Evolutionary conservation across 2,113 vertebrate genomes (phyloP).

Genomic region (Psilopsiagon aurifrons): DNA sequence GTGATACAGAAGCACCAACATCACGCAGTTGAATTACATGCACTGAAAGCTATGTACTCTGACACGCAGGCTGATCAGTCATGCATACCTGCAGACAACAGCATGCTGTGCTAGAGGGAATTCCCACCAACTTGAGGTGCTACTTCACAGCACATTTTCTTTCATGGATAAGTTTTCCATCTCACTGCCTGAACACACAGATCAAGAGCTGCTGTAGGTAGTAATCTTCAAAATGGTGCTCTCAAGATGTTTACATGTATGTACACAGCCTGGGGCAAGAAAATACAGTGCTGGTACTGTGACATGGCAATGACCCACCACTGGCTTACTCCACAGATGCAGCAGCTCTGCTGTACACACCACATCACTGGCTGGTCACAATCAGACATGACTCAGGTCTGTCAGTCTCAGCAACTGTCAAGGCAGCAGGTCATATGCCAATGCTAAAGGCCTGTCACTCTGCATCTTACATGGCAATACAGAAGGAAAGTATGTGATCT

Average conservation of each 20-base stretch:
- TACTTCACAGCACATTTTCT: background rate
- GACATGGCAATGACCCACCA: background rate
- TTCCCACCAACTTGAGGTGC: background rate
- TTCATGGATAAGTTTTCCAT: background rate
- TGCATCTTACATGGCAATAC: background rate
- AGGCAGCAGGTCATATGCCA: background rate
- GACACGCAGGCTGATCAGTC: background rate
- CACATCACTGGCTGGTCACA: background rate
- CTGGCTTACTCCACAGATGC: background rate
- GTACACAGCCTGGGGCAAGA: background rate
- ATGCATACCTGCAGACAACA: background rate
- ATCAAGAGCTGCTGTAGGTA: background rate
- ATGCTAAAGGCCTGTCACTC: background rate
- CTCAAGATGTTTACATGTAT: background rate
- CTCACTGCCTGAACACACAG: background rate
- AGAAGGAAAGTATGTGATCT: background rate
- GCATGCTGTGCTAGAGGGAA: background rate
- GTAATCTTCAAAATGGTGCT: background rate
- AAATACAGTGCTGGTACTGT: background rate
- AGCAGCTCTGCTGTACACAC: background rate
- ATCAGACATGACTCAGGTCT: background rate
- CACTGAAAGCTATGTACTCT: background rate
- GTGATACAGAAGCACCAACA: background rate
- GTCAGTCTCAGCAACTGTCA: background rate
- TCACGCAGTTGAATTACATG: accelerated